Percentiles rank a stretch among this genome's conserved stretches.
Conservation (phyloP, 2,888 invertebrate genomes). For the Oligia latruncula region DNA sequence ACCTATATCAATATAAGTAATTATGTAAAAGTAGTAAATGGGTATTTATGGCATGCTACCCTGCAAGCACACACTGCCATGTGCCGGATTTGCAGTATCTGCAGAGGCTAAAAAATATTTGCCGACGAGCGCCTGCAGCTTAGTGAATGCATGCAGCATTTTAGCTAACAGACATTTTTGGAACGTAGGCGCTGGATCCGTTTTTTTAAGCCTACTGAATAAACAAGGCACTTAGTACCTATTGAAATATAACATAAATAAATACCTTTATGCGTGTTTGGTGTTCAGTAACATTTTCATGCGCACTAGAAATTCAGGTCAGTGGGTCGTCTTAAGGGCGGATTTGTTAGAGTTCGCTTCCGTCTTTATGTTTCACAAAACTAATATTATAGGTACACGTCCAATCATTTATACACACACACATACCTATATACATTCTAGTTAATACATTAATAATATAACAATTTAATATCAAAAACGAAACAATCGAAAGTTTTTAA, state of each 20-base stretch:
- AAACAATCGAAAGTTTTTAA: not conserved
- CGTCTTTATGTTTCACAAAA: not conserved
- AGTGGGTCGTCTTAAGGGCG: too few species aligned
- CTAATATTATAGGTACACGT: not conserved
- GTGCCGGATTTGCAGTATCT: not conserved
- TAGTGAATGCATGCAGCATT: not conserved
- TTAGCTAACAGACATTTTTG: not conserved
- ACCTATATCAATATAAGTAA: not conserved
- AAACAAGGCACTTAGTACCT: too few species aligned
- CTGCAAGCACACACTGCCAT: not conserved
- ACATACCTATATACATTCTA: not conserved
- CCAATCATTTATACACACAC: too few species aligned
- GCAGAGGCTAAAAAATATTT: not conserved
- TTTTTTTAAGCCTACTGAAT: not conserved
- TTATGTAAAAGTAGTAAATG: not conserved
- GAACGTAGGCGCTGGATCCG: not conserved
- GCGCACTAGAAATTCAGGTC: not conserved
- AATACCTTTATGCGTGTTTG: not conserved
- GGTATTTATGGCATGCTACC: not conserved
- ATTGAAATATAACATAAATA: not conserved
- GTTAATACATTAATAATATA: not conserved
- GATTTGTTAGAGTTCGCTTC: too few species aligned
- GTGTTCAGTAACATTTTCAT: not conserved
- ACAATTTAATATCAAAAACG: not conserved
- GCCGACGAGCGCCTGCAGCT: not conserved